These are phyloP conservation scores for Apostichopus japonicus DNA, from an alignment of 35 echinoderm and acorn worm species.

Conservation along the genomic window DNA sequence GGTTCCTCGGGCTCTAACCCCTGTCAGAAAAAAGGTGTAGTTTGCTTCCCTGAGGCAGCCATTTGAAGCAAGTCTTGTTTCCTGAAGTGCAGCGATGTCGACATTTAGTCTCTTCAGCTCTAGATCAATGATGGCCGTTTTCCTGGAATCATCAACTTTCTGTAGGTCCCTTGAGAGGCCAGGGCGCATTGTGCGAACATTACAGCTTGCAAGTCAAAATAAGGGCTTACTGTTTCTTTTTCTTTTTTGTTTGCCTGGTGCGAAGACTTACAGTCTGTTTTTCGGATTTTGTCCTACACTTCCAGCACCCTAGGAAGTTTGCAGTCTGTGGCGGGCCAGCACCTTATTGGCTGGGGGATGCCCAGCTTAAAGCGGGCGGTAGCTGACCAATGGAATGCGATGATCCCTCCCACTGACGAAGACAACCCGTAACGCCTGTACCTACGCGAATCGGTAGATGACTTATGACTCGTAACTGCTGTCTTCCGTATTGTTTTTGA, in stretches of 20 bases:
- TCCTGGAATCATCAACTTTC: not conserved
- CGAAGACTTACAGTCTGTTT: slow-evolving; percentile 10
- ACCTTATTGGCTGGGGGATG: slow-evolving; percentile 61
- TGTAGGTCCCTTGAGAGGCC: slow-evolving; percentile 22
- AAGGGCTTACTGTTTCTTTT: too few relatives aligned
- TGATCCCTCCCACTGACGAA: not conserved
- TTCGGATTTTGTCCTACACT: not conserved
- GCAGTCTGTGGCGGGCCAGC: slow-evolving; percentile 24
- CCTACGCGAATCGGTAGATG: not conserved
- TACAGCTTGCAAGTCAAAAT: too few relatives aligned
- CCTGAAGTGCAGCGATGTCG: slow-evolving; percentile 11
- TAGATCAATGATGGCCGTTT: slow-evolving; percentile 30
- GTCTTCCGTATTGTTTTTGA: too few relatives aligned
- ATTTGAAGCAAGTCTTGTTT: not conserved
- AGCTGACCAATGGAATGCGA: slow-evolving; percentile 43
- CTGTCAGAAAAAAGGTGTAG: slow-evolving; percentile 38
- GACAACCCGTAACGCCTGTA: slow-evolving; percentile 24
- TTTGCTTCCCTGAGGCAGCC: not conserved
- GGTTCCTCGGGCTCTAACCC: not conserved
- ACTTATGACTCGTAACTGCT: too few relatives aligned
- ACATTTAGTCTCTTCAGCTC: slow-evolving; percentile 43
- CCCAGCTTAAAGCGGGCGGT: slow-evolving; percentile 56
- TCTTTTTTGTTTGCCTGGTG: slow-evolving; percentile 15
- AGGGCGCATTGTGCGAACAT: slow-evolving; percentile 46
- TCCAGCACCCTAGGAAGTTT: not conserved